Conservation (phyloP, 2,888 invertebrate genomes). For the Sylvicola fuscatus region DNA sequence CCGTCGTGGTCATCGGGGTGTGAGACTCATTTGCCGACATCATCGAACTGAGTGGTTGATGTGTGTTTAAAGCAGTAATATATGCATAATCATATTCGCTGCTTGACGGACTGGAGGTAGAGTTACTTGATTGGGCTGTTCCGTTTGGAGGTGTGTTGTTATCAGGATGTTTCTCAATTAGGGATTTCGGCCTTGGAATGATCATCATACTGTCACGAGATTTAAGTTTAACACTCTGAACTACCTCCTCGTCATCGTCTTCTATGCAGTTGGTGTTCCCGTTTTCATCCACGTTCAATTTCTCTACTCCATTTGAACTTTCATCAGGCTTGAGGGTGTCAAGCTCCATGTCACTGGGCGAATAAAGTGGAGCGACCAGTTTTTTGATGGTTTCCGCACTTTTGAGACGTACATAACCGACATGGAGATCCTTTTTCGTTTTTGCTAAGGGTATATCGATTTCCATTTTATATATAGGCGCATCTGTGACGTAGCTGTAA, state of each 20-base stretch:
- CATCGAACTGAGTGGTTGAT: constrained; percentile 27
- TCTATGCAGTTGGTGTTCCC: too few relatives aligned
- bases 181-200: neutral
- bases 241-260: constrained; percentile 4
- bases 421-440: constrained; percentile 13
- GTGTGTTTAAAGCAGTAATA: constrained; percentile 36
- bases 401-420: constrained; percentile 19
- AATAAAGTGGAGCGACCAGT: too few relatives aligned
- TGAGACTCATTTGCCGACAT: constrained; percentile 2
- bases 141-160: neutral
- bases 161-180: neutral
- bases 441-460: constrained; percentile 26
- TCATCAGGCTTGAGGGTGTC: too few relatives aligned
- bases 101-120: constrained; percentile 5
- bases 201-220: constrained; percentile 5
- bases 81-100: constrained; percentile 32
- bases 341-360: neutral
- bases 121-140: neutral
- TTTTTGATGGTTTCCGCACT: constrained; percentile 12
- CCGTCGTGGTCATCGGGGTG: constrained; percentile 5
- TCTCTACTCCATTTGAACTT: too few relatives aligned
- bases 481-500: constrained; percentile 35
- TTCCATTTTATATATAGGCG: constrained; percentile 39
- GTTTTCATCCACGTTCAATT: too few relatives aligned
- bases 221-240: constrained; percentile 3